phyloP scores from a whole-genome alignment of 2,113 vertebrate genomes.

The Sceloporus tristichus region DNA sequence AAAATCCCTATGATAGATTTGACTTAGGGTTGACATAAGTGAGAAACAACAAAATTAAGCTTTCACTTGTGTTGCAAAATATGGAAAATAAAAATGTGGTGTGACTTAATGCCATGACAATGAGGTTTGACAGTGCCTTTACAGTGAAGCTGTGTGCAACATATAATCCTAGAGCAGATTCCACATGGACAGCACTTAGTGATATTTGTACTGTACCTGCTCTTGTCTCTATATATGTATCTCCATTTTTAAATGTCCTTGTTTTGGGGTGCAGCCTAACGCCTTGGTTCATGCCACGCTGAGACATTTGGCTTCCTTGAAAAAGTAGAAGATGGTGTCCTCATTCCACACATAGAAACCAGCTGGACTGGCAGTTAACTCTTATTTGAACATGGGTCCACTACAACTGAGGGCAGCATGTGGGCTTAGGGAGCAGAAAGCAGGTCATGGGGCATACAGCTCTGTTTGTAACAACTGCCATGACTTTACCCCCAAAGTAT shows the following conservation, averaged over 20 bases:
- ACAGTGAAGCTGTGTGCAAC: background rate
- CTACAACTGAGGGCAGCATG: background rate
- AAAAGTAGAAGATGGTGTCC: background rate
- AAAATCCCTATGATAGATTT: no score
- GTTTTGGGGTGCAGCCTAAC: background rate
- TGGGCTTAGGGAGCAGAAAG: background rate
- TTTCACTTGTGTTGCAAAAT: background rate
- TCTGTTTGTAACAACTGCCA: background rate
- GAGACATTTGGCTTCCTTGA: background rate
- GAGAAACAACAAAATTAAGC: no score
- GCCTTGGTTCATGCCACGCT: background rate
- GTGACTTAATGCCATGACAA: background rate
- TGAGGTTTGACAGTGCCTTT: background rate
- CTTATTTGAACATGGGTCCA: background rate
- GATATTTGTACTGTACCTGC: background rate
- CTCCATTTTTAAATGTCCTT: background rate
- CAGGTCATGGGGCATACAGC: background rate
- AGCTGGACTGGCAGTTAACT: background rate
- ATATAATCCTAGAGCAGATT: background rate
- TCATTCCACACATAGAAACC: background rate
- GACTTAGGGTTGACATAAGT: no score
- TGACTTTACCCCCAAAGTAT: background rate
- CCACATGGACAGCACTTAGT: background rate
- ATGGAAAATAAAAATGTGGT: background rate
- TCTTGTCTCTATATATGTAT: background rate